Evolutionary conservation across 2,113 vertebrate species (phyloP), one percentile per base, ranked within the genome.

Genomic region (Petrocephalus microphthalmus): DNA sequence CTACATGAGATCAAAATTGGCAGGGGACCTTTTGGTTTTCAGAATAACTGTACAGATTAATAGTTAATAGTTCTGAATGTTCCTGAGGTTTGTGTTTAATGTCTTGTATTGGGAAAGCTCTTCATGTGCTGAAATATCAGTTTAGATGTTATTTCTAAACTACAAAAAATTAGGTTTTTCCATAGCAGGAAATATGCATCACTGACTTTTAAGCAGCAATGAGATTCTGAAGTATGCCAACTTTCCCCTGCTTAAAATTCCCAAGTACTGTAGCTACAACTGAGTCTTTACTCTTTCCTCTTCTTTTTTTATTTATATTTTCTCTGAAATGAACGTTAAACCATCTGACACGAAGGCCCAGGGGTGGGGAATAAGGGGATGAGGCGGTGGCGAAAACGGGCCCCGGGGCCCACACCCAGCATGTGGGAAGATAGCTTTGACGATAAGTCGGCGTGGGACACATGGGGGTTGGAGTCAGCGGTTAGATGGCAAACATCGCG

Each of bases 241-340:
- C 90, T 95, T 96, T 95, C 94, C 95, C 89, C 94, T 93, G 93
- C 94, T 95, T 94, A 94, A 95, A 95, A 96, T 95, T 95, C 95
- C 92, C 92, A 91, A 92, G 93, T 91, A 93, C 90, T 94, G 92
- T 91, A 93, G 93, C 94, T 94, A 92, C 92, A 94, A 92, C 93
- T 89, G 91, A 94, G 91, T 93, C 91, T 93, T 92, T 94, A 29
- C n/a, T 67, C 60, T 64, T 60, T 42, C 42, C 42, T 42, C 42
- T 42, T 42, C 42, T 42, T 7, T 64, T 7, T 67, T 67, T 67
- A 64, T 64, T 67, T 67, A 0, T 90, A 91, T 91, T 93, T 93
- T 91, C 89, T 91, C 89, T 53, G 67, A 90, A 92, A 94, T 92
- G 91, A 92, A 92, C 92, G 88, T 87, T 92, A 90, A 91, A 92